Evolutionary conservation across 2,888 invertebrate species (phyloP), one percentile per base, ranked within the genome.

Genomic region (Laothoe populi): DNA sequence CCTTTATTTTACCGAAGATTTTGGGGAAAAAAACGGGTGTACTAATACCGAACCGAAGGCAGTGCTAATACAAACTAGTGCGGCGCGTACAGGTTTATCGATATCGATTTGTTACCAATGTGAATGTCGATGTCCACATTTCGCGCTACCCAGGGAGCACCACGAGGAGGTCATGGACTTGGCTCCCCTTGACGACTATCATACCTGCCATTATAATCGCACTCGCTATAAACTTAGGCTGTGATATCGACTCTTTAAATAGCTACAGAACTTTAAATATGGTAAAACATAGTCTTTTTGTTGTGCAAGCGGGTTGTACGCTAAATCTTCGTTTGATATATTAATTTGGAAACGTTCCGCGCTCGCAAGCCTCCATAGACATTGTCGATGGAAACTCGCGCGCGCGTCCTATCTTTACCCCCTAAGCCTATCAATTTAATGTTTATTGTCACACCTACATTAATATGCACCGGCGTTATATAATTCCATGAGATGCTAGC

Each of bases 141-240:
- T 90, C 88, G 90, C 90, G 90, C 90, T 83, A 91, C 91, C 90
- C 90, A 90, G 91, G 91, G 90, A 88, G 90, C 90, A 91, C 90
- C 90, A 87, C 90, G 90, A 84, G 90, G 90, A 91, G 90, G 90
- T 88, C 84, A 90, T 91, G 90, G 90, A 91, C 90, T 82, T 75
- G 83, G 89, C 90, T 86, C 90, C 90, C 90, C 90, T 90, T 85
- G 77, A 82, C 84, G 85, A 83, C 84, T 57, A 44, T 62, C 62
- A 57, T 13, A 40, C 26, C 45, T 44, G 40, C 45, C 23, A 48
- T 57, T 45, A 46, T 46, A 44, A 48, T 49, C 35, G 16, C 19
- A 38, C 46, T 60, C 48, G 49, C 38, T 53, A 53, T 24, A 40
- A 48, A 48, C 48, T 48, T 44, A 45, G 59, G 57, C 45, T 58